phyloP scores from a whole-genome alignment of 2,888 invertebrate genomes.

The Nematopogon swammerdamellus region DNA sequence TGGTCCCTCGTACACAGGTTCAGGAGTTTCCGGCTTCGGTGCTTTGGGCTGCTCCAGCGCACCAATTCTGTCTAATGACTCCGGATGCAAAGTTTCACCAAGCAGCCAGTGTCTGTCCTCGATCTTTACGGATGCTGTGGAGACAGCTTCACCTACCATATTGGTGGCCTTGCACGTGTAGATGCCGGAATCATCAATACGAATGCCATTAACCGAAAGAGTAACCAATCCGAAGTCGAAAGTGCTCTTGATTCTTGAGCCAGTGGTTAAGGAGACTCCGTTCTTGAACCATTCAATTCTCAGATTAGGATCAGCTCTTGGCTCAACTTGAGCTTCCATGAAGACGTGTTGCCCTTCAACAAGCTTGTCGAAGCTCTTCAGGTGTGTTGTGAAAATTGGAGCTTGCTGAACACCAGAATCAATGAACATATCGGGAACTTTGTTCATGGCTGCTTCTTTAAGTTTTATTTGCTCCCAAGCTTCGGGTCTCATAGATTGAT shows the following conservation, averaged over 20 bases:
- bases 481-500: constrained; percentile 85
- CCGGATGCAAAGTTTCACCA: constrained; percentile 84
- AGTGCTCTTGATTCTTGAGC: constrained; percentile 86
- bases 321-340: constrained; percentile 88
- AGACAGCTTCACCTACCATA: constrained; percentile 89
- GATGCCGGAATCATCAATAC: constrained; percentile 90
- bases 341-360: constrained; percentile 84
- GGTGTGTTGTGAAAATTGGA: constrained; percentile 92
- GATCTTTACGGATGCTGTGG: constrained; percentile 85
- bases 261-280: constrained; percentile 80
- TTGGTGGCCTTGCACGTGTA: constrained; percentile 96
- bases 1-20: constrained; percentile 79
- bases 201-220: constrained; percentile 80
- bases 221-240: constrained; percentile 97
- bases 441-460: constrained; percentile 90
- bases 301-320: constrained; percentile 83
- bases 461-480: constrained; percentile 89
- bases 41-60: constrained; percentile 79
- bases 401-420: constrained; percentile 85
- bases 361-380: constrained; percentile 79
- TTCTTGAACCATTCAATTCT: constrained; percentile 92
- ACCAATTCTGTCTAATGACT: constrained; percentile 81
- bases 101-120: constrained; percentile 86
- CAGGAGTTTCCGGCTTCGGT: constrained; percentile 64
- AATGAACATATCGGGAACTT: constrained; percentile 83